Evolutionary conservation across 2,888 invertebrate genomes (phyloP), one percentile per base, ranked within the genome.

Genomic region (Adelphocoris suturalis): DNA sequence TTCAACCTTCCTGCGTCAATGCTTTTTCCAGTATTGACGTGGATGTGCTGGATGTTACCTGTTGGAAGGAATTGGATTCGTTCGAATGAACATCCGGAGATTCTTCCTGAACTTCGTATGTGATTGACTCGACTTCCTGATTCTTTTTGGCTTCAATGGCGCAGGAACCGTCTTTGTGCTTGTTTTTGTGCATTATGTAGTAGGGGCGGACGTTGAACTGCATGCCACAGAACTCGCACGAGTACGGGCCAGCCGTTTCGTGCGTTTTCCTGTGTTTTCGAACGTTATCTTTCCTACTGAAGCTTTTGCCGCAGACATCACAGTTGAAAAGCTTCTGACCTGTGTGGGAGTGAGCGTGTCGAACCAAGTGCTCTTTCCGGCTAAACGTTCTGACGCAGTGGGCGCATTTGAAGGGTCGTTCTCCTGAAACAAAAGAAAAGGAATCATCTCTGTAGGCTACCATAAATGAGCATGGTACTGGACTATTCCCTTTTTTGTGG

Each of bases 341-440:
- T 0, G 96, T 95, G 92, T 96, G 96, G 1, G 96, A 95, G 0
- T 95, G 95, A 90, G 95, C 94, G 92, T 96, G 96, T 4, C 96
- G 94, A 89, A 96, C 94, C 85, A 96, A 92, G 92, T 96, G 96
- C 92, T 96, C 96, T 91, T 96, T 96, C 1, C 96, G 94, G 92
- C 95, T 95, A 92, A 96, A 96, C 0, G 95, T 94, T 92, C 96
- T 96, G 78, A 95, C 94, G 92, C 96, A 96, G 61, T 95, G 94
- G 0, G 94, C 94, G 91, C 96, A 96, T 28, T 95, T 95, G 92
- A 95, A 96, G 0, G 96, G 96, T 78, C 96, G 94, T 91, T 96
- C 94, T 28, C 93, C 93, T 91, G 92, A 76, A 90, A 91, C 48
- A 19, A 82, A 13, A 48, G 1, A 52, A 52, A 52, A 52, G 52